Base-by-base conservation (phyloP, 1,140 invertebrate species). In the Brachionus plicatilis region DNA sequence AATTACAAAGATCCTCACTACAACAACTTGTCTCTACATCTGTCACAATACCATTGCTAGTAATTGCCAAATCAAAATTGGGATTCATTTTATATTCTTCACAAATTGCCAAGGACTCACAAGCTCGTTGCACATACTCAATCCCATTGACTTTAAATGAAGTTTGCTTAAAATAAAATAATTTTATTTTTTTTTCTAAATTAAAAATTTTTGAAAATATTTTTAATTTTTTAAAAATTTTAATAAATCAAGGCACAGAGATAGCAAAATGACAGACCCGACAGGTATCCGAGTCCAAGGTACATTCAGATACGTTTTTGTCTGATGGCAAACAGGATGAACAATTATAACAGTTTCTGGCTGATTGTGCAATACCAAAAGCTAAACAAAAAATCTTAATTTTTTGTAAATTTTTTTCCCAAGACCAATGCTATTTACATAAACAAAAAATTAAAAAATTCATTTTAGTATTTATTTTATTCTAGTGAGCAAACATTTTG, bases 61-160 rank as follows among this genome's bases (percentile, higher is more conserved):
- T 72, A 17, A 72, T 72, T 20, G 29, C 33, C 9, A 11, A 20
- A 24, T 72, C n/a, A 14, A 43, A 9, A 5, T 43, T 43, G 2
- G 68, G 68, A 43, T 72, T 72, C 37, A 72, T 11, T 43, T 72
- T 72, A 12, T 72, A 72, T 43, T 37, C 68, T 43, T 72, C 68
- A 24, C 68, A 72, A 43, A 72, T 43, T n/a, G 41, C 68, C n/a
- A 72, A 72, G 2, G 68, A 72, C 12, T 72, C 68, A 72, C 68
- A 72, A 5, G 68, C 7, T 72, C 68, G 41, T 72, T 72, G 68
- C 12, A 72, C 68, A 72, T 41, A 72, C 17, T 41, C 43, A 0
- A 72, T 9, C 2, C 68, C 68, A 43, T 43, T 72, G 3, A 72
- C 68, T 17, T n/a, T 41, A 20, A 41, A 72, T 45, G 68, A 45